phyloP scores from a whole-genome alignment of 1,140 invertebrate species.

The Drosophila funebris region DNA sequence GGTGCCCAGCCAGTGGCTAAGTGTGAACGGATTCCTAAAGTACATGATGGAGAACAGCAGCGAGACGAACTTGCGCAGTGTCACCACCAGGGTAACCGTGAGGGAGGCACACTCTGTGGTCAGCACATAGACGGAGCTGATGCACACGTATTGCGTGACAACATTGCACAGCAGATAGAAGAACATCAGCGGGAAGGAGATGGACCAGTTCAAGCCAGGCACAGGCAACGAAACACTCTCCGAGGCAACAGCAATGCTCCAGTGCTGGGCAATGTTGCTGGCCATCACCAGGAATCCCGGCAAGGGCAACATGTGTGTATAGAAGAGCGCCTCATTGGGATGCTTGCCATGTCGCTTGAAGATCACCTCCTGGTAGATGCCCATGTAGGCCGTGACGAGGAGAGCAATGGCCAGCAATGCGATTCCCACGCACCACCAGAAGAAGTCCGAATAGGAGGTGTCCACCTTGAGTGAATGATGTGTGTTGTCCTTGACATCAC shows the following conservation, averaged over 20 bases:
- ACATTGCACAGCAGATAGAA: constrained; percentile 94
- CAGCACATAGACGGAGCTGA: constrained; percentile 96
- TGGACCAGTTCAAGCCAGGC: constrained; percentile 84
- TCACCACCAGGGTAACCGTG: constrained; percentile 97
- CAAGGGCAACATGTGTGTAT: constrained; percentile 86
- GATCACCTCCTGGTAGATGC: constrained; percentile 97
- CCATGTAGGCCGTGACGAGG: constrained; percentile 97
- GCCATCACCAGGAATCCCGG: constrained; percentile 84
- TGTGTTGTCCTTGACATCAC: constrained; percentile 77
- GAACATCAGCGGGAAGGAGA: constrained; percentile 90
- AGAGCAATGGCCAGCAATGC: constrained; percentile 93
- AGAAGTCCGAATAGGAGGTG: constrained; percentile 85
- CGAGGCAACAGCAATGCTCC: constrained; percentile 84
- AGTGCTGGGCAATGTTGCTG: constrained; percentile 91
- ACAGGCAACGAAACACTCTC: constrained; percentile 55
- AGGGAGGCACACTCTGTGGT: constrained; percentile 97
- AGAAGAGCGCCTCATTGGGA: constrained; percentile 97
- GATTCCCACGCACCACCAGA: constrained; percentile 95
- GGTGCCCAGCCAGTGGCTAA: constrained; percentile 96
- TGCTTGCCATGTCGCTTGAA: constrained; percentile 96
- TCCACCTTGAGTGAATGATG: constrained; percentile 79
- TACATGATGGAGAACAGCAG: constrained; percentile 97
- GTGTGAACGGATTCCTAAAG: constrained; percentile 97
- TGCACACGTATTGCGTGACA: constrained; percentile 97
- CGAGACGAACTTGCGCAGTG: constrained; percentile 97